Evolutionary conservation across 1,140 invertebrate genomes (phyloP).

Genomic region (Sycobia sp.): DNA sequence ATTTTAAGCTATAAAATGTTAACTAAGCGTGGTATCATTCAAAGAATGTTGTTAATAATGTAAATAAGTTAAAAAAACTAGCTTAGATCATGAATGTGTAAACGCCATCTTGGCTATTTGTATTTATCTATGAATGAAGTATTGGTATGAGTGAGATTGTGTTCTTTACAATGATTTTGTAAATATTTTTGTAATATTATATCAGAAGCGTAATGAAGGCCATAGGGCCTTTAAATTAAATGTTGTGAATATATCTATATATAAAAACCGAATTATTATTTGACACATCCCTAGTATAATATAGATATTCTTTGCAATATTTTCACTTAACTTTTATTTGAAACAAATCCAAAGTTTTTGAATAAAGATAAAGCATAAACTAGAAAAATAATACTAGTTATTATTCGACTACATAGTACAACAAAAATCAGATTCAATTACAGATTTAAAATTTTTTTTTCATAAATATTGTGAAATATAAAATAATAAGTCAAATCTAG

Average conservation of each 20-base stretch:
- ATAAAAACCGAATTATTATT: constrained; percentile 7
- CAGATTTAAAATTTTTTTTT: too few species aligned
- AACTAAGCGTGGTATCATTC: constrained; percentile 1
- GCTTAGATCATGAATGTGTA: neutral
- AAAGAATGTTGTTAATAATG: constrained; percentile 8
- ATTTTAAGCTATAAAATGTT: neutral
- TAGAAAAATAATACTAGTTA: too few species aligned
- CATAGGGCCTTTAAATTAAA: constrained; percentile 15
- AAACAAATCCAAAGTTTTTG: too few species aligned
- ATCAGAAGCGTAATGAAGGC: neutral
- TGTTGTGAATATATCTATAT: constrained; percentile 4
- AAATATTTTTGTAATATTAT: constrained; percentile 28
- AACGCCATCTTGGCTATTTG: constrained; percentile 1
- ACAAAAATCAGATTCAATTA: too few species aligned
- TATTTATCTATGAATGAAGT: constrained; percentile 22
- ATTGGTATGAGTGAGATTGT: neutral
- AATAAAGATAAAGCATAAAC: too few species aligned
- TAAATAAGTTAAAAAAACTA: constrained; percentile 1
- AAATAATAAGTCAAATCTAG: too few species aligned
- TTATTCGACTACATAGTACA: too few species aligned
- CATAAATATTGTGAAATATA: too few species aligned
- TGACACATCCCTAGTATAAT: neutral
- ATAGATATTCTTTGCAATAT: neutral
- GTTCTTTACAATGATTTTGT: constrained; percentile 8
- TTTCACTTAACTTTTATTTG: too few species aligned